A percentile compares a stretch with the other conserved stretches of the same genome.
These are phyloP conservation scores for Macrophya annulata DNA, from an alignment of 2,888 invertebrate species.

Conservation along the genomic window DNA sequence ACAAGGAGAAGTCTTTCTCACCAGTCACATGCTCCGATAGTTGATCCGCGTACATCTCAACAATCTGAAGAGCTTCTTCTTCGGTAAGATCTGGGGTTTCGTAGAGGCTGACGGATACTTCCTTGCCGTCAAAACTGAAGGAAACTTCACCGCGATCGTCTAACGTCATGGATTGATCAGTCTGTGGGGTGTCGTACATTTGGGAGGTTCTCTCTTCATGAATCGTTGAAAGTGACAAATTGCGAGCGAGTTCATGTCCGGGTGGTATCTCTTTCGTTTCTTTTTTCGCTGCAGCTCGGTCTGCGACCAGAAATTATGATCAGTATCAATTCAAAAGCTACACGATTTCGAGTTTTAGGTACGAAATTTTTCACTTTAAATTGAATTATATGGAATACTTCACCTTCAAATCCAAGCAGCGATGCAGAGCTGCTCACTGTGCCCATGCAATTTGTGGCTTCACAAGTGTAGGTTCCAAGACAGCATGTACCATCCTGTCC, in stretches of 20 bases:
- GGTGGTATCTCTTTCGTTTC: conserved; percentile 79
- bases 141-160: conserved; percentile 94
- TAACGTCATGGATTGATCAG: conserved; percentile 85
- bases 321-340: background rate
- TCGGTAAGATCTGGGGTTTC: conserved; percentile 96
- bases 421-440: conserved; percentile 94
- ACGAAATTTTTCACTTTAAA: background rate
- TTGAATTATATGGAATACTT: conserved; percentile 63
- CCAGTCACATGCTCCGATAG: conserved; percentile 92
- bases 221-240: conserved; percentile 94
- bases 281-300: conserved; percentile 81
- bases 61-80: conserved; percentile 94
- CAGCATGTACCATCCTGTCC: conserved; percentile 95
- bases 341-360: background rate
- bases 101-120: conserved; percentile 94
- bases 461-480: conserved; percentile 94
- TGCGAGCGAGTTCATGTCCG: conserved; percentile 83
- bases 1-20: conserved; percentile 68
- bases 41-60: conserved; percentile 97
- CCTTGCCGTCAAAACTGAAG: conserved; percentile 95
- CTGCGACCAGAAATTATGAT: conserved; percentile 72
- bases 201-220: conserved; percentile 95
- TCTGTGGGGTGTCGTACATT: conserved; percentile 91
- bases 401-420: conserved; percentile 92
- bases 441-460: conserved; percentile 95